phyloP scores from a whole-genome alignment of 2,113 vertebrate genomes.

The Ictidomys tridecemlineatus region DNA sequence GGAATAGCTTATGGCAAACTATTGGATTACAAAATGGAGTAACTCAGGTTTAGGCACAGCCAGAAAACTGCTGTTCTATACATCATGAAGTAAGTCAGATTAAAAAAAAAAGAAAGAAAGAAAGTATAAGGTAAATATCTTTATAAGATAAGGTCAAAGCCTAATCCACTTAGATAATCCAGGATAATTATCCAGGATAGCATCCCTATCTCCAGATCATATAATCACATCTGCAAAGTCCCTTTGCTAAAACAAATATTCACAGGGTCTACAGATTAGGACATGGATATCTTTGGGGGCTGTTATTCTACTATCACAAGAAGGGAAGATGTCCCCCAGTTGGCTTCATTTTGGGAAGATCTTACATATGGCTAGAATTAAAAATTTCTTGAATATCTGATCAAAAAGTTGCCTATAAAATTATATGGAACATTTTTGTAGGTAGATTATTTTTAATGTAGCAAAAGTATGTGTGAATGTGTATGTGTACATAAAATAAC shows the following conservation, averaged over 20 bases:
- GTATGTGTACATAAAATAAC: not conserved
- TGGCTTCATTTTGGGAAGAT: not conserved
- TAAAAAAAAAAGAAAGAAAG: no score
- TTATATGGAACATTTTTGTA: not conserved
- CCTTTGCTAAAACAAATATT: not conserved
- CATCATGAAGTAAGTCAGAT: no score
- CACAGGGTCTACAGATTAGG: not conserved
- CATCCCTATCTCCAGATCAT: not conserved
- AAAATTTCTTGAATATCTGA: slow-evolving; percentile 12
- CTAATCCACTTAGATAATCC: not conserved
- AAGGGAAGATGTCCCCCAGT: not conserved
- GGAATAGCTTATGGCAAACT: no score
- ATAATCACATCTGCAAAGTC: not conserved
- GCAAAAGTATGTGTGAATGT: not conserved
- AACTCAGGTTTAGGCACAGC: no score
- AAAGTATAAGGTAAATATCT: no score
- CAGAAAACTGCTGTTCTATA: no score
- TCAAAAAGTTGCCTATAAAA: slow-evolving; percentile 53
- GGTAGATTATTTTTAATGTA: not conserved
- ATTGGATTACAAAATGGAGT: no score
- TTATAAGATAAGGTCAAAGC: no score
- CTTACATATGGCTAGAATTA: not conserved
- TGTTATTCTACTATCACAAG: not conserved
- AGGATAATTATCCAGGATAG: not conserved
- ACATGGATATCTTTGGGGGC: not conserved